Evolutionary conservation across 2,113 vertebrate genomes (phyloP).

Genomic region (Helogale parvula): DNA sequence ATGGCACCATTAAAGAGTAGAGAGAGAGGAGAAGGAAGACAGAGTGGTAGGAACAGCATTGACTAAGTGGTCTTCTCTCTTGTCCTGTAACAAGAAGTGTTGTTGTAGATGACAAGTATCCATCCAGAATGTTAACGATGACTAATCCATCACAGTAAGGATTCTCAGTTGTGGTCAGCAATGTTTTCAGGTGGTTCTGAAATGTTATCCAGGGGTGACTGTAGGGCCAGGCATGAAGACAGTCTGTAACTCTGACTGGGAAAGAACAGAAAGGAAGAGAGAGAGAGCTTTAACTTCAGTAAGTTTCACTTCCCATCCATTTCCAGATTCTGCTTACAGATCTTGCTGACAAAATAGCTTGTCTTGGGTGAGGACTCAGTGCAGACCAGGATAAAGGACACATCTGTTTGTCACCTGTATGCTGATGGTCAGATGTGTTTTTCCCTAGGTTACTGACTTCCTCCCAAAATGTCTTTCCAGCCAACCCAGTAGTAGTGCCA

Average conservation of each 20-base stretch:
- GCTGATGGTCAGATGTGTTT: background rate
- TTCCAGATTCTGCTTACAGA: background rate
- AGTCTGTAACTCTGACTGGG: background rate
- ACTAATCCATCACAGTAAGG: too few relatives aligned
- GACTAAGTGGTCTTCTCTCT: too few relatives aligned
- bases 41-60: background rate
- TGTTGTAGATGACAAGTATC: too few relatives aligned
- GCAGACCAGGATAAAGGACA: background rate
- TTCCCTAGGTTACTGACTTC: constrained; percentile 20
- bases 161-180: background rate
- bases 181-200: background rate
- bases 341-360: background rate
- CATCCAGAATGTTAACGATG: too few relatives aligned
- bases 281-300: background rate
- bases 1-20: background rate
- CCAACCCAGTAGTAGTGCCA: constrained; percentile 18
- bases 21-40: background rate
- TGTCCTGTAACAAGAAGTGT: too few relatives aligned
- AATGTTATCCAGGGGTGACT: too few relatives aligned
- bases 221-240: background rate
- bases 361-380: background rate
- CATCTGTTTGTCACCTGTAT: background rate
- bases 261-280: background rate
- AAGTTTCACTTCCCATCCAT: background rate
- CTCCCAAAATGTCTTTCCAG: background rate